phyloP scores from a whole-genome alignment of 2,113 vertebrate species.

The cattle (Bos taurus) region DNA sequence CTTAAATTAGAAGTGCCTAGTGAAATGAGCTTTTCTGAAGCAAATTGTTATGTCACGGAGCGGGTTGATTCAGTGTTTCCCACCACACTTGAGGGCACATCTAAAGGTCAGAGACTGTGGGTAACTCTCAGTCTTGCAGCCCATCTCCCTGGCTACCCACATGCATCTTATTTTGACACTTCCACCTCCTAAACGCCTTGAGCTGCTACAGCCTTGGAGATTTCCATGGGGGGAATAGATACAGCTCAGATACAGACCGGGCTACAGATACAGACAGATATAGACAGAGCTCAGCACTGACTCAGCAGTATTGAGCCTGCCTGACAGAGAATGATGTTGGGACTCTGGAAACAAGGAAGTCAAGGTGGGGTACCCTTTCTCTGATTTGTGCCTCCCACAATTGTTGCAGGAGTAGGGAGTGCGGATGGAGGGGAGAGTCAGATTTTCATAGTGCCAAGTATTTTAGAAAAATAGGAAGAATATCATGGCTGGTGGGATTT shows the following conservation, averaged over 20 bases:
- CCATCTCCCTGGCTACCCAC: background rate
- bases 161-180: background rate
- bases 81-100: too few relatives aligned
- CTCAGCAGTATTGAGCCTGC: background rate
- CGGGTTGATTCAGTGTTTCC: background rate
- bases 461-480: background rate
- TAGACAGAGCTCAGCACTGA: background rate
- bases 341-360: background rate
- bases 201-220: background rate
- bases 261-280: too few relatives aligned
- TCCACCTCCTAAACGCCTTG: background rate
- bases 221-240: background rate
- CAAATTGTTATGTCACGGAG: background rate
- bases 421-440: background rate
- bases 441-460: background rate
- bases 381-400: background rate
- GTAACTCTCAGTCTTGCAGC: background rate
- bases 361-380: background rate
- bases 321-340: background rate
- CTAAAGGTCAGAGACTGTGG: background rate
- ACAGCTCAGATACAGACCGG: background rate
- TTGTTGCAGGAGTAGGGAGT: background rate
- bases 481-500: background rate
- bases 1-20: background rate
- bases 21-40: background rate